A percentile compares a stretch with the other conserved stretches of the same genome.
These are phyloP conservation scores for Drosophila histrio DNA, from an alignment of 2,888 invertebrate genomes.

Conservation along the genomic window DNA sequence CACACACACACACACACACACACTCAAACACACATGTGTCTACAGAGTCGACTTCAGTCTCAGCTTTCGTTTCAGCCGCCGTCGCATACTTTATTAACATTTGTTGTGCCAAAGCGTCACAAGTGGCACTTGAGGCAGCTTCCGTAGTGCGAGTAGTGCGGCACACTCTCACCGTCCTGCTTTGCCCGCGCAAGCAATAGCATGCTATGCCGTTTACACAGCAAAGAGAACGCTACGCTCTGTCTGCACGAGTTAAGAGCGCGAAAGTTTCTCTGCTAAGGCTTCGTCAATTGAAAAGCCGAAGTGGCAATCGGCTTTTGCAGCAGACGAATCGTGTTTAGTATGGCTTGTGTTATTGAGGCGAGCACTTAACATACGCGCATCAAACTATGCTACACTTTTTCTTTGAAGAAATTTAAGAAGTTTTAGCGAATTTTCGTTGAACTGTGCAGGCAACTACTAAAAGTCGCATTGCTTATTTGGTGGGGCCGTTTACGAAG, in stretches of 20 bases:
- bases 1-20: slow-evolving; percentile 15
- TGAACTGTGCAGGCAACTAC: slow-evolving; percentile 24
- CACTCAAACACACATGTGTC: slow-evolving; percentile 10
- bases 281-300: not conserved
- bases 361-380: slow-evolving; percentile 26
- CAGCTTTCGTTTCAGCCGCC: slow-evolving; percentile 29
- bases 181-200: slow-evolving; percentile 74
- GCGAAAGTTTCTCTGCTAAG: slow-evolving; percentile 50
- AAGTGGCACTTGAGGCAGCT: slow-evolving; percentile 62
- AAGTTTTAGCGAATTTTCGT: slow-evolving; percentile 26
- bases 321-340: slow-evolving; percentile 27
- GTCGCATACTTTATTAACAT: slow-evolving; percentile 60
- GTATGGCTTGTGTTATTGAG: slow-evolving; percentile 28
- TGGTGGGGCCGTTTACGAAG: slow-evolving; percentile 20
- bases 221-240: slow-evolving; percentile 44
- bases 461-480: slow-evolving; percentile 24
- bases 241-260: slow-evolving; percentile 62
- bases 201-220: slow-evolving; percentile 40
- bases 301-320: slow-evolving; percentile 27
- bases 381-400: slow-evolving; percentile 27
- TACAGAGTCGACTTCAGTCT: slow-evolving; percentile 16
- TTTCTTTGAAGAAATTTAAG: slow-evolving; percentile 1
- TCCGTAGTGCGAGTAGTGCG: slow-evolving; percentile 53
- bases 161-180: slow-evolving; percentile 26
- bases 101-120: slow-evolving; percentile 62